Base-by-base conservation (phyloP, 2,888 invertebrate species). In the Alcis repandata region DNA sequence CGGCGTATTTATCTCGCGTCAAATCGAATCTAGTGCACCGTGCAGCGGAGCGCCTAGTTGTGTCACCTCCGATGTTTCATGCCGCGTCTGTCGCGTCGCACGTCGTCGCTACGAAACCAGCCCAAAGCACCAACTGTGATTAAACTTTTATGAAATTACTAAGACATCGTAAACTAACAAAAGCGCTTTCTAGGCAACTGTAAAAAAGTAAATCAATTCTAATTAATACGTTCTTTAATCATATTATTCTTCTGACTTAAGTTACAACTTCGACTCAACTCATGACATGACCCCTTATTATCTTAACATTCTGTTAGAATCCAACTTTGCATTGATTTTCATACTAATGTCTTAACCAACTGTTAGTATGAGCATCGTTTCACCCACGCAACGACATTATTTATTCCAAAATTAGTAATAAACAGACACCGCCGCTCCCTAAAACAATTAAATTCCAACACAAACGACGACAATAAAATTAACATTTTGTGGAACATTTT, bases 11-110 rank as follows among this genome's bases (percentile, higher is more conserved):
- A 90, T 90, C 89, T 82, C 78, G 85, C 80, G 89, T 90, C 91
- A 84, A 83, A 87, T 91, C 88, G 76, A 77, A 89, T 90, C 89
- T 88, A 87, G 90, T 85, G 88, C 89, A 84, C n/a, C 59, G 33
- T 33, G 56, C 52, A 36, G 79, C 85, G 86, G 84, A 83, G 84
- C 88, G 88, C 67, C 87, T 85, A 83, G 85, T 84, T 80, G 85
- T 84, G 86, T 89, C 90, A 85, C 83, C 82, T 80, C 83, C 79
- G 74, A 78, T 82, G 80, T 82, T 84, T 78, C 52, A 66, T 36
- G 40, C 22, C 43, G 54, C 22, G 43, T 59, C 49, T 57, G 78
- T 72, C 77, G 71, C 75, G 73, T 74, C 68, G 17, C 1, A 15
- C 20, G 32, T 33, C 22, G 19, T 19, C 22, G 43, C 40, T 20